Base-by-base conservation (phyloP, 2,888 invertebrate genomes). In the Auanema freiburgensis region DNA sequence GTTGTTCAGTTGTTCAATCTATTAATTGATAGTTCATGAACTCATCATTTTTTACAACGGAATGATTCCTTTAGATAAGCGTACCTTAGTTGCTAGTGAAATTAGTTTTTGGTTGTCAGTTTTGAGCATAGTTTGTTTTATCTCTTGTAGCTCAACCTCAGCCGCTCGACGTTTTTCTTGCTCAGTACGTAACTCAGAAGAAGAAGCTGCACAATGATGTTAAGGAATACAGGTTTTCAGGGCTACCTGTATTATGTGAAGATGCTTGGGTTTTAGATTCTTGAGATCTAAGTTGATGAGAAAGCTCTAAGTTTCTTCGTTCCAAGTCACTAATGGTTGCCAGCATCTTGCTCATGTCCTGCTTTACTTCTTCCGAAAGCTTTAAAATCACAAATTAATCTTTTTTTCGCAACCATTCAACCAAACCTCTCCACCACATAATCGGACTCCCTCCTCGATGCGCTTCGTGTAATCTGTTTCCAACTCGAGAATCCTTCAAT, bases 361-460 rank as follows among this genome's bases (percentile, higher is more conserved):
- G 66, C 67, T 81, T 78, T 64, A 79, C 74, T 67, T 79, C 80
- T 14, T 72, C 65, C 16, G 77, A 74, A 42, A 79, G 63, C 41
- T 73, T 72, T 72, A 74, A 75, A 42, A 56, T 16, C 5, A 46
- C 16, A 46, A 10, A 46, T 46, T n/a, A 43, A 43, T 43, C 11
- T 12, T 43, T 43, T 43, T 43, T n/a, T n/a, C 12, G 46, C 3
- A 46, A 18, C 3, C 3, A 46, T 3, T 21, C 16, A 14, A 56
- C 24, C 57, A 16, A 12, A 67, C 65, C 65, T 74, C 72, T 44
- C 69, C 69, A 89, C 85, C 79, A 91, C 91, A 8, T 90, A 69
- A 76, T 90, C 10, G 89, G 87, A 79, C 89, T 90, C 81, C 91
- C 21, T 57, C 68, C 91, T 3, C 90, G 88, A n/a, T 91, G 87